These are phyloP conservation scores for Lepidothrix coronata DNA, from an alignment of 2,113 vertebrate genomes.

Conservation along the genomic window DNA sequence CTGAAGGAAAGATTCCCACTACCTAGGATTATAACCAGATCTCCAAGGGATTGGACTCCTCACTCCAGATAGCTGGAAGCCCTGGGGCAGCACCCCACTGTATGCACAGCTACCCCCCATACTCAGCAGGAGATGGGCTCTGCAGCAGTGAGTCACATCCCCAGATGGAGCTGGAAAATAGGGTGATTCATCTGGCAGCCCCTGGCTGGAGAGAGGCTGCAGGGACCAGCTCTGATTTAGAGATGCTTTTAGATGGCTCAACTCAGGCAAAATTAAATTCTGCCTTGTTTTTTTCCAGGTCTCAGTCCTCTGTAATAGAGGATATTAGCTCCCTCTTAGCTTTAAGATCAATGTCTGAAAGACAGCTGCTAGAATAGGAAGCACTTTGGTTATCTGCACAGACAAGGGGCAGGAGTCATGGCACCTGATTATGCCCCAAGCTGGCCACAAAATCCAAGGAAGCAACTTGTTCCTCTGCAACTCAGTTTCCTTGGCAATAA, in stretches of 20 bases:
- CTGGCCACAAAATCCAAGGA: fast-evolving
- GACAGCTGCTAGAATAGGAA: background rate
- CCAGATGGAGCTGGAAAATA: background rate
- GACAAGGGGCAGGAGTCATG: background rate
- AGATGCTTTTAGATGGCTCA: background rate
- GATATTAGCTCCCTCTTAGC: background rate
- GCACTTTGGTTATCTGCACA: background rate
- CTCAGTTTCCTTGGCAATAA: background rate
- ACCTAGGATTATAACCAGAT: background rate
- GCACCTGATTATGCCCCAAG: background rate
- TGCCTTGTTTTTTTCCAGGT: background rate
- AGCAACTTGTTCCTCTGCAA: background rate
- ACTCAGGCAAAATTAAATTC: background rate
- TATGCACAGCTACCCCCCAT: too few species aligned
- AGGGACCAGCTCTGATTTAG: background rate
- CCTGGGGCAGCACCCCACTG: background rate
- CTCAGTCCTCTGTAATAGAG: background rate
- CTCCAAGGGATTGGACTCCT: background rate
- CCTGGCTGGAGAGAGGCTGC: background rate
- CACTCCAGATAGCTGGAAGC: background rate
- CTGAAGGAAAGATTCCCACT: background rate
- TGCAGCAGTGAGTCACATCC: background rate
- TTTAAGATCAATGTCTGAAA: background rate
- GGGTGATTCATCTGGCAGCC: background rate
- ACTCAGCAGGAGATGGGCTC: background rate